phyloP scores from a whole-genome alignment of 2,797 vertebrate genomes.

The Sebastes hubbsi region DNA sequence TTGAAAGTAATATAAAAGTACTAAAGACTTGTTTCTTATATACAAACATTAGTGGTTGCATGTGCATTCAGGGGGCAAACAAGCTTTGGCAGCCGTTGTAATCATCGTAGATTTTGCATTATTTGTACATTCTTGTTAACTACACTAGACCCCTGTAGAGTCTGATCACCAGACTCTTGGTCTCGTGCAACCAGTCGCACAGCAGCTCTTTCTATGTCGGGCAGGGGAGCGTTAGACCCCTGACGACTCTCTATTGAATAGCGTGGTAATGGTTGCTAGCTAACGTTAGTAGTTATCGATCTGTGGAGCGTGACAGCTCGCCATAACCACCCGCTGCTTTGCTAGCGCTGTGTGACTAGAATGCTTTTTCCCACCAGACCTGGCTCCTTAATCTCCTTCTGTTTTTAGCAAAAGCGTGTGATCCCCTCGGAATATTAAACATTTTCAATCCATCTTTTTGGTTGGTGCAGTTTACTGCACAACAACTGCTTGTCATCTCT shows the following conservation, averaged over 20 bases:
- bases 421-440: background rate
- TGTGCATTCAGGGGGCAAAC: too few relatives aligned
- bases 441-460: background rate
- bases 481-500: background rate
- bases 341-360: background rate
- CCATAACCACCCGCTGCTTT: background rate
- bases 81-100: too few relatives aligned
- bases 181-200: too few relatives aligned
- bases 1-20: background rate
- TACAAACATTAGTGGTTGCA: too few relatives aligned
- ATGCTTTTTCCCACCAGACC: background rate
- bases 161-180: too few relatives aligned
- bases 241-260: background rate
- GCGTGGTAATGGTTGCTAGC: background rate
- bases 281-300: rapidly evolving
- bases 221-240: background rate
- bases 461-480: background rate
- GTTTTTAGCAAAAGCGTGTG: background rate
- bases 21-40: background rate
- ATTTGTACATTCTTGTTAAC: too few relatives aligned
- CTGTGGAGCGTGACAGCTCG: too few relatives aligned
- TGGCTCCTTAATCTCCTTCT: background rate
- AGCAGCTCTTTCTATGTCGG: background rate
- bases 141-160: too few relatives aligned
- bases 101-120: too few relatives aligned